Base-by-base conservation (phyloP, 2,797 vertebrate genomes). In the Hozukius guyotensis region DNA sequence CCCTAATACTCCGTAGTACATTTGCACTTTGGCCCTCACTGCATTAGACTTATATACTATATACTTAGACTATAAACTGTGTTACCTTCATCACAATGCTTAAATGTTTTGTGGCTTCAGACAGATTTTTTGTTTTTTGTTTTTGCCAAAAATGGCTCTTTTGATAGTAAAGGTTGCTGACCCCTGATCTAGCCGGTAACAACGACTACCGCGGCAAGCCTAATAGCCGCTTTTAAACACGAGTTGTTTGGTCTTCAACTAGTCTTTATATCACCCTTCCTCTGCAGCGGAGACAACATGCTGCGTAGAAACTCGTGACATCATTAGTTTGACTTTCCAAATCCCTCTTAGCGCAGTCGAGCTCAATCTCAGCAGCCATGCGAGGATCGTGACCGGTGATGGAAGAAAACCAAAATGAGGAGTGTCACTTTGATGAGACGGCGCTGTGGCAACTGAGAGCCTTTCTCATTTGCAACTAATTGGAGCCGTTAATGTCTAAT, bases 401-500 rank as follows among this genome's bases (percentile, higher is more conserved):
- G 78, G 83, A 90, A 52, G 68, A 73, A 84, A 61, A 18, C 6
- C 25, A 80, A 90, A 89, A 92, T 88, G 84, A 88, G 87, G 67
- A 78, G 85, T 87, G 91, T 90, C 83, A 88, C 77, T 86, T 85
- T 81, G 89, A 92, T 76, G 88, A 90, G 78, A 27, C 64, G 6
- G 63, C 61, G 16, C 78, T 4, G 53, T 29, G 38, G 67, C 65
- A 65, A 75, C 78, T 42, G 70, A 71, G 80, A 75, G 64, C 56
- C 74, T 81, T 81, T 82, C 83, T 92, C 88, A 77, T 93, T 93
- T 90, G 78, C 73, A 18, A 10, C 91, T 94, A 93, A 94, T 93
- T 86, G 85, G 85, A 88, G 89, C 83, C 79, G 87, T 88, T 94
- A 82, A 91, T 88, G 87, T 88, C 83, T 87, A 82, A 93, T 93